Evolutionary conservation across 2,113 vertebrate genomes (phyloP), one percentile per base, ranked within the genome.

Genomic region (Cervus canadensis): DNA sequence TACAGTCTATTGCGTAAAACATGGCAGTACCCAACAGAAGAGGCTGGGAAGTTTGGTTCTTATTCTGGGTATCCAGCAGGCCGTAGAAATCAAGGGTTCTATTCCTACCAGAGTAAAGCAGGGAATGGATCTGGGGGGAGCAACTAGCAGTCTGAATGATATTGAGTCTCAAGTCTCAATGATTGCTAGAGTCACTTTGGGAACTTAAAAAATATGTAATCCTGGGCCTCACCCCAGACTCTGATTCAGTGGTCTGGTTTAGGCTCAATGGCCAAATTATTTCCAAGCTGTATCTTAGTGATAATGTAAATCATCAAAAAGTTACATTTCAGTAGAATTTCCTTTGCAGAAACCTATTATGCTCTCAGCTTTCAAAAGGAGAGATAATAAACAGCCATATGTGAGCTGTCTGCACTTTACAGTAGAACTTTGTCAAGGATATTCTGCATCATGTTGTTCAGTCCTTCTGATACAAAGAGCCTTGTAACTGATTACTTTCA

Each of bases 271-370:
- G 43, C 28, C 36, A 71, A 89, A 43, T 60, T 84, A 78, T 62
- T 83, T 52, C 86, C 52, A 94, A 64, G 6, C 45, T 95, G 7
- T 87, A 19, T 54, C 74, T 91, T 36, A 92, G 6, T 57, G 74
- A 97, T 79, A 71, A 94, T n/a, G 28, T 52, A 90, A 92, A 62
- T 87, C 62, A 94, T 59, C 21, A 84, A 40, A 83, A 97, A 95
- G 79, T 90, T 94, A 78, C 14, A 60, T 94, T 87, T 40, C 30
- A 36, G 12, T 71, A 95, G 45, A 94, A 94, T 62, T 93, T 23
- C 71, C 48, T 92, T 92, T 87, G 28, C 62, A 87, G 60, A 92
- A 95, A 48, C 11, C 40, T 64, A 40, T 86, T 91, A 50, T 56
- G 13, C 26, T 78, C 50, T 87, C 50, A 21, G 43, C 28, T 96